Evolutionary conservation across 2,888 invertebrate species (phyloP).

Genomic region (Agrotis puta): DNA sequence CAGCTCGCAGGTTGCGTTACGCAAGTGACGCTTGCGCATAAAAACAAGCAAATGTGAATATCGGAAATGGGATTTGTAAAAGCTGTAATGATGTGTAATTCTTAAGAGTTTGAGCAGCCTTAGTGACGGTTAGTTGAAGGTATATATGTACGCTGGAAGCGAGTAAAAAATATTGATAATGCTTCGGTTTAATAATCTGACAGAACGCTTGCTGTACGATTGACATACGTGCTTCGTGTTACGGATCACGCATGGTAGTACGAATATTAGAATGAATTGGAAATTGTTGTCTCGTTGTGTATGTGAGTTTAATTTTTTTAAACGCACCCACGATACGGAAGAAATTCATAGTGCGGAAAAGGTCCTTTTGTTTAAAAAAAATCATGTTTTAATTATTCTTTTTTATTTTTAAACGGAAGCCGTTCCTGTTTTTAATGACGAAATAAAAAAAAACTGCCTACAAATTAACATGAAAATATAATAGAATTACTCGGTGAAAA

Average conservation of each 20-base stretch:
- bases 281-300: too few relatives aligned
- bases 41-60: slow-evolving; percentile 60
- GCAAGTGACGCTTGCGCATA: slow-evolving; percentile 73
- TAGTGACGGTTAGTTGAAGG: not conserved
- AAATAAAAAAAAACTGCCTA: slow-evolving; percentile 22
- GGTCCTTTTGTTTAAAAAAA: too few relatives aligned
- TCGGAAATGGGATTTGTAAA: slow-evolving; percentile 43
- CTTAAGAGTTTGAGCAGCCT: not conserved
- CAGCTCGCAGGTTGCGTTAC: slow-evolving; percentile 65
- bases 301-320: too few relatives aligned
- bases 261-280: too few relatives aligned
- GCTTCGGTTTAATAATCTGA: not conserved
- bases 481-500: slow-evolving; percentile 32
- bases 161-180: not conserved
- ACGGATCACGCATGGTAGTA: too few relatives aligned
- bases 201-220: too few relatives aligned
- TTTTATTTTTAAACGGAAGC: slow-evolving; percentile 26
- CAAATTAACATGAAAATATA: slow-evolving; percentile 29
- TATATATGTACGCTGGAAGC: not conserved
- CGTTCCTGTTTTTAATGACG: slow-evolving; percentile 21
- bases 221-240: too few relatives aligned
- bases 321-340: too few relatives aligned
- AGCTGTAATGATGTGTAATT: slow-evolving; percentile 10
- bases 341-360: too few relatives aligned
- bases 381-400: too few relatives aligned